Percentiles rank a stretch among this genome's conserved stretches.
Evolutionary conservation across 2,113 vertebrate genomes (phyloP).

Genomic region (Lophius piscatorius): DNA sequence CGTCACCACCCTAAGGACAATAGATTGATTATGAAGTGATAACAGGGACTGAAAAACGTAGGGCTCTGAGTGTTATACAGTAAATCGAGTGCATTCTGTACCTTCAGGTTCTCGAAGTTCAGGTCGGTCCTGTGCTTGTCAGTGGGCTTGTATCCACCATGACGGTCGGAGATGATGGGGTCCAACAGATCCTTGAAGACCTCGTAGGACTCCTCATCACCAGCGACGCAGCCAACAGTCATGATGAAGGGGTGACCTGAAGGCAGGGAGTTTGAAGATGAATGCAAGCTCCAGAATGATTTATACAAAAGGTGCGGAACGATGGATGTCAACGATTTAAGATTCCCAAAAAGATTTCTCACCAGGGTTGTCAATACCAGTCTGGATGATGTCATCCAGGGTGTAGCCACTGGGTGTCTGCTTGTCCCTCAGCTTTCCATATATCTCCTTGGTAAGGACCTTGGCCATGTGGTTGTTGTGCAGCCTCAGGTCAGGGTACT

Average conservation of each 20-base stretch:
- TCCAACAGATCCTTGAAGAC: slow-evolving; percentile 91
- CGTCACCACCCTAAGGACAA: slow-evolving; percentile 86
- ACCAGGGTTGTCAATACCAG: slow-evolving; percentile 94
- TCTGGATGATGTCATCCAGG: slow-evolving; percentile 91
- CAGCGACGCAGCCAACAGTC: slow-evolving; percentile 94
- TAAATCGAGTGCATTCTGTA: too few relatives aligned
- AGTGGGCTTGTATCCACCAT: slow-evolving; percentile 89
- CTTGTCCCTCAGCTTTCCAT: slow-evolving; percentile 88
- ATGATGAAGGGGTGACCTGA: slow-evolving; percentile 96
- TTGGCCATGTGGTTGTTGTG: slow-evolving; percentile 99
- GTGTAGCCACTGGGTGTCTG: slow-evolving; percentile 92
- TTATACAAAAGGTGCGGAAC: background rate
- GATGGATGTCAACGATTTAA: background rate
- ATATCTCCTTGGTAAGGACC: slow-evolving; percentile 83
- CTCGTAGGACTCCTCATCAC: slow-evolving; percentile 89
- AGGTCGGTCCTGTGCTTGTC: slow-evolving; percentile 95
- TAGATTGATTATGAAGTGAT: background rate
- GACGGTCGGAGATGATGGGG: slow-evolving; percentile 90
- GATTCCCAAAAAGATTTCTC: slow-evolving; percentile 6
- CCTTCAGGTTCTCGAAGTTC: slow-evolving; percentile 95
- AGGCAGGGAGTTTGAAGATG: slow-evolving; percentile 1
- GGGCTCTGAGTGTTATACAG: too few relatives aligned
- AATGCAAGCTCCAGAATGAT: background rate
- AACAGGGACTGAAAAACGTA: background rate
- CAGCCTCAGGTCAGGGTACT: slow-evolving; percentile 86